A percentile compares a stretch with the other conserved stretches of the same genome.
These are phyloP conservation scores for Ligdia adustata DNA, from an alignment of 2,888 invertebrate genomes.

Conservation along the genomic window DNA sequence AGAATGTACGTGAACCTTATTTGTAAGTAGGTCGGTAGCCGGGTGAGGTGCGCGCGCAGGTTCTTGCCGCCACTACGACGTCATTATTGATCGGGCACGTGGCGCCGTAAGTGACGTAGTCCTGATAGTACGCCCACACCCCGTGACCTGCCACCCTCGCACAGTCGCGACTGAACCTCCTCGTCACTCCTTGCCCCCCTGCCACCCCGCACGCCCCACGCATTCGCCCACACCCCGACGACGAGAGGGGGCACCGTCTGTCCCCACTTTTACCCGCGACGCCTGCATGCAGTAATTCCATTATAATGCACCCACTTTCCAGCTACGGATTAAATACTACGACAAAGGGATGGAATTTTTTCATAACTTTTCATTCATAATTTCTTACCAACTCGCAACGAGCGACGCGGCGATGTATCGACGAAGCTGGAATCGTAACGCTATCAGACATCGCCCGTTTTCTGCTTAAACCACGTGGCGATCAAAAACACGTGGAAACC, in stretches of 20 bases:
- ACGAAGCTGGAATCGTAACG: neutral
- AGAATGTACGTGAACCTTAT: constrained; percentile 79
- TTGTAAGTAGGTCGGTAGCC: constrained; percentile 75
- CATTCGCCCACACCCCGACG: constrained; percentile 22
- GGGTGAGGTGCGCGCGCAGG: constrained; percentile 68
- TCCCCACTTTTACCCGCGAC: constrained; percentile 7
- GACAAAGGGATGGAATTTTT: constrained; percentile 9
- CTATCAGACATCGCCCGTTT: neutral
- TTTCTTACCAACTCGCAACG: constrained; percentile 5
- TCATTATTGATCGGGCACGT: constrained; percentile 83
- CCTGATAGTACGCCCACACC: constrained; percentile 65
- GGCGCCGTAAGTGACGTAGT: constrained; percentile 81
- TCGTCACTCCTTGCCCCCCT: constrained; percentile 31
- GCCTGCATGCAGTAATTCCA: constrained; percentile 47
- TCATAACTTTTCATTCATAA: constrained; percentile 27
- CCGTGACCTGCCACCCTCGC: constrained; percentile 43
- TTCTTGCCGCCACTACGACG: constrained; percentile 60
- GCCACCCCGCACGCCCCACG: constrained; percentile 22
- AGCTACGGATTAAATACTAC: constrained; percentile 30
- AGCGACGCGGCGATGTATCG: neutral
- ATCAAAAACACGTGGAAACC: constrained; percentile 18
- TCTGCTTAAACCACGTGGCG: constrained; percentile 21
- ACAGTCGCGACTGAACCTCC: constrained; percentile 30
- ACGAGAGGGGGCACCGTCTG: constrained; percentile 9
- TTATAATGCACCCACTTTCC: constrained; percentile 36